Percentiles rank a stretch among this genome's conserved stretches.
These are phyloP conservation scores for Eucidaris tribuloides DNA, from an alignment of 35 echinoderm and acorn worm genomes.

Conservation along the genomic window DNA sequence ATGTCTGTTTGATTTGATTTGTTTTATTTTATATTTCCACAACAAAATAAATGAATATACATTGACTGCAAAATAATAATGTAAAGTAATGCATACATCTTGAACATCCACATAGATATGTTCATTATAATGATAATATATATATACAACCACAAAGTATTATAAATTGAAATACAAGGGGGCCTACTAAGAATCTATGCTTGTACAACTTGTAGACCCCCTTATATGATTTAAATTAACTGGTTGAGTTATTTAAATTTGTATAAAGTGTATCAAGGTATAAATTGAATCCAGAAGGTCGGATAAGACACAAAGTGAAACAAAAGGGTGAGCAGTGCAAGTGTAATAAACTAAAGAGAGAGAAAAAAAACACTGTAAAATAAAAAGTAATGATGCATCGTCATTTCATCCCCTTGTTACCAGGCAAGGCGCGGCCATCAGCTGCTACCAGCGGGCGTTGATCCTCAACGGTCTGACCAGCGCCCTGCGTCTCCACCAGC, in stretches of 20 bases:
- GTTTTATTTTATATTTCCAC: too few relatives aligned
- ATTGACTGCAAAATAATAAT: too few relatives aligned
- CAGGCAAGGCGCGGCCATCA: constrained; percentile 52
- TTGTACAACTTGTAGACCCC: too few relatives aligned
- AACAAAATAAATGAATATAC: too few relatives aligned
- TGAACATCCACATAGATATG: too few relatives aligned
- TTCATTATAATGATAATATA: too few relatives aligned
- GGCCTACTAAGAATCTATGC: too few relatives aligned
- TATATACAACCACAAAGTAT: too few relatives aligned
- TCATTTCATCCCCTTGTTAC: not conserved
- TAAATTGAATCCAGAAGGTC: not conserved
- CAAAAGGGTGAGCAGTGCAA: not conserved
- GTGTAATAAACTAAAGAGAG: too few relatives aligned
- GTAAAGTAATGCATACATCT: too few relatives aligned
- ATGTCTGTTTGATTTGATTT: too few relatives aligned
- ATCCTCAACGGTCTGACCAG: constrained; percentile 92
- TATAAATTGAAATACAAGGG: too few relatives aligned
- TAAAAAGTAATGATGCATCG: not conserved
- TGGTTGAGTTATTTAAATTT: not conserved
- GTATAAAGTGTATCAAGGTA: not conserved
- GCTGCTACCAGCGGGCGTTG: constrained; percentile 85
- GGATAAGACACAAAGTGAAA: not conserved
- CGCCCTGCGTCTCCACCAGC: constrained; percentile 89
- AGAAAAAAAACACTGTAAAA: not conserved
- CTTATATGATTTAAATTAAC: not conserved